phyloP scores from a whole-genome alignment of 2,888 invertebrate species.

The Zygaena filipendulae region DNA sequence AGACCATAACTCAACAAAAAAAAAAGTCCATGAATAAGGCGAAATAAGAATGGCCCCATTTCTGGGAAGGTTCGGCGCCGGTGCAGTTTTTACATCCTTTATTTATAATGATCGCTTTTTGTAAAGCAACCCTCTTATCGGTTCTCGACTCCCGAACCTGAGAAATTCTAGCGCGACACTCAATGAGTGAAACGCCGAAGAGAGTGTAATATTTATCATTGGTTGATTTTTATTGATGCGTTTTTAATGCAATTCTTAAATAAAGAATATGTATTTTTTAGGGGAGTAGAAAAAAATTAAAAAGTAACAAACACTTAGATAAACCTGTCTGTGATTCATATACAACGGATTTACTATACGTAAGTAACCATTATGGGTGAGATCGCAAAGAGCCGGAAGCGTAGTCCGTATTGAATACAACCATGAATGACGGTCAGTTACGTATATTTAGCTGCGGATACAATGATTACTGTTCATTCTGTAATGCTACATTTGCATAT shows the following conservation, averaged over 20 bases:
- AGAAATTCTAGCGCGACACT: conserved; percentile 32
- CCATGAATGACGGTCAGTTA: conserved; percentile 29
- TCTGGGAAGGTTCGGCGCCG: conserved; percentile 65
- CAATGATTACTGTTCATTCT: conserved; percentile 23
- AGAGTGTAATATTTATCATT: too few species aligned
- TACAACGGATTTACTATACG: too few species aligned
- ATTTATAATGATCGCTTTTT: conserved; percentile 64
- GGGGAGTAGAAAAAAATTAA: too few species aligned
- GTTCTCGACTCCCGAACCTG: conserved; percentile 53
- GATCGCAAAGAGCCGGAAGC: too few species aligned
- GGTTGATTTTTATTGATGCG: too few species aligned
- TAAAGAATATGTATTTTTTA: too few species aligned
- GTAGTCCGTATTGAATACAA: conserved; percentile 23
- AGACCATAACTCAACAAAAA: conserved; percentile 50
- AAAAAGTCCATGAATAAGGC: conserved; percentile 52
- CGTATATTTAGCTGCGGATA: conserved; percentile 24
- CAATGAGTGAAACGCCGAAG: too few species aligned
- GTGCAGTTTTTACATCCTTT: conserved; percentile 60
- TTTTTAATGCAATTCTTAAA: too few species aligned
- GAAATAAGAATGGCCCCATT: conserved; percentile 63
- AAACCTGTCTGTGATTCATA: too few species aligned
- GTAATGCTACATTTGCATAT: too few species aligned
- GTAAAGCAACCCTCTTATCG: conserved; percentile 51
- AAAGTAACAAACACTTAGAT: too few species aligned
- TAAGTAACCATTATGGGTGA: conserved; percentile 27